phyloP scores from a whole-genome alignment of 1,140 invertebrate species.

The Drosophila malerkotliana region DNA sequence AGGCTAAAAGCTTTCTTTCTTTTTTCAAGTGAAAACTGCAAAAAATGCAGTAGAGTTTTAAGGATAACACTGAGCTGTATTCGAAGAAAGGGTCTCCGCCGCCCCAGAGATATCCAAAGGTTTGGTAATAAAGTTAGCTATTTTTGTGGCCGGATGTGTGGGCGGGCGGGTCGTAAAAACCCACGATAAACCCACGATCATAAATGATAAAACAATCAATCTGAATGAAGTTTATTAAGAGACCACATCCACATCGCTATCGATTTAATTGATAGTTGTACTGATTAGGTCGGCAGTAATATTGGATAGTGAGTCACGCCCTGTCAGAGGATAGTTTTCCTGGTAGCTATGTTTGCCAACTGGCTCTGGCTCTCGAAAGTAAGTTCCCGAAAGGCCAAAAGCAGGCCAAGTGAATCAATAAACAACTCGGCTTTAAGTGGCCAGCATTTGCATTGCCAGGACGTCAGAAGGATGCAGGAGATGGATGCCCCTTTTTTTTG shows the following conservation, averaged over 20 bases:
- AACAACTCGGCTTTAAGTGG: slow-evolving; percentile 21
- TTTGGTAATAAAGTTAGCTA: not conserved
- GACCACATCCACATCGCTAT: slow-evolving; percentile 14
- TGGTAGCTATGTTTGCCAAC: not conserved
- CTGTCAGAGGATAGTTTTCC: not conserved
- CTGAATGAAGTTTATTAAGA: slow-evolving; percentile 42
- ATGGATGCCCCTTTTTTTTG: not conserved
- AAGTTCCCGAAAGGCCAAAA: not conserved
- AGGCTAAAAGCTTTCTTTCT: not conserved
- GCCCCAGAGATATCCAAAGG: too few species aligned
- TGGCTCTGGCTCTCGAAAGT: not conserved
- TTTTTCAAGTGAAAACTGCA: too few species aligned
- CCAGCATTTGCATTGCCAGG: slow-evolving; percentile 3
- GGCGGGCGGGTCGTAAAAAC: slow-evolving; percentile 12
- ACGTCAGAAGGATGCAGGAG: not conserved
- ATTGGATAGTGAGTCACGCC: slow-evolving; percentile 19
- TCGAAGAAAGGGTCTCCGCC: too few species aligned
- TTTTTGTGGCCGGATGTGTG: not conserved
- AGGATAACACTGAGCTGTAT: too few species aligned
- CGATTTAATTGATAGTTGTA: slow-evolving; percentile 33
- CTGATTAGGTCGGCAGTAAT: slow-evolving; percentile 23
- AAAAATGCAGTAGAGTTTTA: too few species aligned
- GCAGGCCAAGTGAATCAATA: slow-evolving; percentile 23
- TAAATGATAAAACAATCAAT: slow-evolving; percentile 48
- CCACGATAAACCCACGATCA: slow-evolving; percentile 19